phyloP scores from a whole-genome alignment of 2,888 invertebrate genomes.

The Cheilosia pagana region DNA sequence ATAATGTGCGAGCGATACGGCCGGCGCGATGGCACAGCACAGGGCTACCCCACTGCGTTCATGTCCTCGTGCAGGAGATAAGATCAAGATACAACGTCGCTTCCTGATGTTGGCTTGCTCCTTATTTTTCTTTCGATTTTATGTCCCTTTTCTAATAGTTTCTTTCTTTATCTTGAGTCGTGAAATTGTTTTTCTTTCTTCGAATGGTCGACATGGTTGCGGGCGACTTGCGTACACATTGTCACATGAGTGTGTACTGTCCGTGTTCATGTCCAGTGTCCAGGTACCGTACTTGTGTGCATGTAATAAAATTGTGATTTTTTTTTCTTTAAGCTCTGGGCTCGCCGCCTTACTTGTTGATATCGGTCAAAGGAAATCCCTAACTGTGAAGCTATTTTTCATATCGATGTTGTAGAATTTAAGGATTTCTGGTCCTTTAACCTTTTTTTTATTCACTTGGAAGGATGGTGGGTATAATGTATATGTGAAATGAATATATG shows the following conservation, averaged over 20 bases:
- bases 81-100: conserved; percentile 64
- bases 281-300: background rate
- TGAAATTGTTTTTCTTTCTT: conserved; percentile 37
- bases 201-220: background rate
- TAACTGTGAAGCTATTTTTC: conserved; percentile 19
- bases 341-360: conserved; percentile 59
- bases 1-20: conserved; percentile 41
- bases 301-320: conserved; percentile 23
- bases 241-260: too few species aligned
- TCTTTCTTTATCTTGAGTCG: conserved; percentile 45
- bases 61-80: conserved; percentile 52
- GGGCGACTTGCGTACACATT: background rate
- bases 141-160: conserved; percentile 40
- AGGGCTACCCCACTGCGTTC: background rate
- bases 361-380: conserved; percentile 35
- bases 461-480: background rate
- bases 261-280: background rate
- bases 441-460: conserved; percentile 42
- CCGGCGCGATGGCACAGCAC: too few species aligned
- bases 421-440: conserved; percentile 50
- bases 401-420: conserved; percentile 54
- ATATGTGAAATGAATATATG: conserved; percentile 55
- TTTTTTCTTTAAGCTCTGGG: conserved; percentile 12
- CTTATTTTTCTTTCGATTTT: conserved; percentile 29
- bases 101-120: conserved; percentile 33